Evolutionary conservation across 2,113 vertebrate species (phyloP), one percentile per base, ranked within the genome.

Genomic region (Corythornis vintsioides): DNA sequence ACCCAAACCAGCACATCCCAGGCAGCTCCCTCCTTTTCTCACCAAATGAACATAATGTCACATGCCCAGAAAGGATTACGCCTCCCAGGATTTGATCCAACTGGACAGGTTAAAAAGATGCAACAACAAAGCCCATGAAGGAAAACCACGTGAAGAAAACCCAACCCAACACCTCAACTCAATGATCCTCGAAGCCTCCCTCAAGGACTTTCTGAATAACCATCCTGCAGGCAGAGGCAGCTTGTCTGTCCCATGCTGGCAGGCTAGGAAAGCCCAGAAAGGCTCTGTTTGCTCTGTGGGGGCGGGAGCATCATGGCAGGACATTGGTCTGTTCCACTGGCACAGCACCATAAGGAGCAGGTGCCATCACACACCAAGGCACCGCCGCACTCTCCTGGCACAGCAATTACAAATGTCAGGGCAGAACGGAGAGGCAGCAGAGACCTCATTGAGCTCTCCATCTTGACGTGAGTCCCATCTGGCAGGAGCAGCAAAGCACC

Each of bases 281-380:
- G 53, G 52, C 25, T 35, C 72, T 64, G 18, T 35, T 74, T 47
- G 56, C 56, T 63, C 4, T 47, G 72, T n/a, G 29, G 15, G 9
- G 4, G 10, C 7, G 16, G 61, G 28, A 65, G 9, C 3, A 1
- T 12, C 35, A 11, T 0, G 0, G 28, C 1, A 2, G 35, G 48
- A 16, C 3, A 8, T 2, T 4, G 7, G 38, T 3, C 18, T 0
- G 0, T 16, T 59, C 20, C 4, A 6, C 63, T 82, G 43, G 61
- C 81, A 55, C 1, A 1, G 40, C 40, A 42, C 6, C 1, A 16
- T 11, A 19, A 56, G 35, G 11, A 45, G 53, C 45, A 61, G 48
- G 21, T 4, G 1, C 15, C 3, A 13, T 38, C 55, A 16, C 2
- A 3, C 38, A 61, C 26, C 57, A 59, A 2, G 1, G 75, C 53